Evolutionary conservation across 2,113 vertebrate genomes (phyloP).

Genomic region (Catagonus wagneri): DNA sequence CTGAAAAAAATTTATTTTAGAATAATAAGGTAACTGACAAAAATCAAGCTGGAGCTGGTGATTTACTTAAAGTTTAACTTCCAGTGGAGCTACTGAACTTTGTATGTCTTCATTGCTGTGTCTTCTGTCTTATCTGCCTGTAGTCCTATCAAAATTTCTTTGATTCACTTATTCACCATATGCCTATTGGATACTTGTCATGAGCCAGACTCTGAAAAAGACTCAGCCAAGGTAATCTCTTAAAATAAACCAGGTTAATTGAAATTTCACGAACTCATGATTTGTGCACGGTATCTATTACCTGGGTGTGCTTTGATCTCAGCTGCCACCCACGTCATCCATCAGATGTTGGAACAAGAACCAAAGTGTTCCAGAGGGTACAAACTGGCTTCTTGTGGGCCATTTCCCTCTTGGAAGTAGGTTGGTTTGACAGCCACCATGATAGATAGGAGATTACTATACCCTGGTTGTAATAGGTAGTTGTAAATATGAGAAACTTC

Average conservation of each 20-base stretch:
- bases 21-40: neutral
- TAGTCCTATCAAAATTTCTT: neutral
- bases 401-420: neutral
- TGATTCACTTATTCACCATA: neutral
- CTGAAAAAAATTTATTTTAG: neutral
- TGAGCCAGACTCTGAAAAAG: neutral
- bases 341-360: neutral
- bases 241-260: neutral
- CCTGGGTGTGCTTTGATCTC: neutral
- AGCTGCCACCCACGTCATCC: neutral
- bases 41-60: neutral
- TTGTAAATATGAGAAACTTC: neutral
- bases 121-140: neutral
- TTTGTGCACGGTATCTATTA: neutral
- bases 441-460: neutral
- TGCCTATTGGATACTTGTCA: neutral
- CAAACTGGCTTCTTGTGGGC: neutral
- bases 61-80: neutral
- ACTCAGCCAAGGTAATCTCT: neutral
- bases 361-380: neutral
- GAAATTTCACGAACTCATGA: neutral
- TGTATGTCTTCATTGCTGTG: neutral
- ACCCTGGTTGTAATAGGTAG: neutral
- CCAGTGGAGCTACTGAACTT: neutral
- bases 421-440: neutral